Evolutionary conservation across 1,140 invertebrate genomes (phyloP).

Genomic region (Nephila pilipes): DNA sequence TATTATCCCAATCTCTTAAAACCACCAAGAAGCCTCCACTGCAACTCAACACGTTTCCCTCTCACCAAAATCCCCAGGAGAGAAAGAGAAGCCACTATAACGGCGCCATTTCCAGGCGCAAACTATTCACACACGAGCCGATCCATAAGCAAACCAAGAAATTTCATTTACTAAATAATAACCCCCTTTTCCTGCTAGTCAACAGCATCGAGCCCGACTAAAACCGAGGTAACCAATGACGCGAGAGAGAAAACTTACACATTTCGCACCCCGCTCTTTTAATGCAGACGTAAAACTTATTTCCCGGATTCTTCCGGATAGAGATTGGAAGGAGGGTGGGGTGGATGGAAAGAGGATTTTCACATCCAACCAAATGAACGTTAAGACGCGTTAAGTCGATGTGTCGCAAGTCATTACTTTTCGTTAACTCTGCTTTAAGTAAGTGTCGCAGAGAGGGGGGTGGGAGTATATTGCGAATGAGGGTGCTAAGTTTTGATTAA

Average conservation of each 20-base stretch:
- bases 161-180: conserved; percentile 19
- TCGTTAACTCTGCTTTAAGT: conserved; percentile 44
- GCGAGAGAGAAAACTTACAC: neutral
- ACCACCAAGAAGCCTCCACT: too few relatives aligned
- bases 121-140: neutral
- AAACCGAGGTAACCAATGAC: neutral
- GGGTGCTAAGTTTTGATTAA: conserved; percentile 68
- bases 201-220: too few relatives aligned
- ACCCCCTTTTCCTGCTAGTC: neutral
- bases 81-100: neutral
- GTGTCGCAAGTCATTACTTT: conserved; percentile 68
- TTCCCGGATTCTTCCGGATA: conserved; percentile 28
- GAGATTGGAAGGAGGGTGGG: neutral
- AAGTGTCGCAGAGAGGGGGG: neutral
- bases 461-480: neutral
- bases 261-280: conserved; percentile 9
- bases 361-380: conserved; percentile 28
- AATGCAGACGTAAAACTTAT: conserved; percentile 27
- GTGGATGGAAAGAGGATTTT: neutral
- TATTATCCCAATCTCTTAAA: too few relatives aligned
- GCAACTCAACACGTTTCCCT: neutral
- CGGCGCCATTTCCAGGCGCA: neutral
- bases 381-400: conserved; percentile 33
- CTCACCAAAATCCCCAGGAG: neutral
- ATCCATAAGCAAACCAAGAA: neutral